Evolutionary conservation across 2,888 invertebrate species (phyloP), one percentile per base, ranked within the genome.

Genomic region (Amphipoea oculea): DNA sequence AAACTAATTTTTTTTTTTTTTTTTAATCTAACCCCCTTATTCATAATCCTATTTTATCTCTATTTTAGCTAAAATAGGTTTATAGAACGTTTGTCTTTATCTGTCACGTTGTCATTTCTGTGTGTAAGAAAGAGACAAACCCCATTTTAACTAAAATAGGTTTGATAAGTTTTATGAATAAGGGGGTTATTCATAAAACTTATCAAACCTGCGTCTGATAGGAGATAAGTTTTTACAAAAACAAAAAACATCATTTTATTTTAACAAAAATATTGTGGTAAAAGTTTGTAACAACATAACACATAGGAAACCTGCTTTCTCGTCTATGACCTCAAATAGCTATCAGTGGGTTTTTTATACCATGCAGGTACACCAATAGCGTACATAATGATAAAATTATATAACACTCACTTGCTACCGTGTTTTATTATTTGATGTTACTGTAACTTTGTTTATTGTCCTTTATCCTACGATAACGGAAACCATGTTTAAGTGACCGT

Each of bases 261-360:
- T 66, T 60, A 40, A 57, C 69, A 76, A 70, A 79, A 73, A 73
- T 72, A 40, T 51, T 76, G 54, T 69, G 48, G 11, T 74, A 71
- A 29, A 29, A 54, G 23, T 81, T 67, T 66, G 65, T 70, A 77
- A 14, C 29, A 65, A 69, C 60, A 72, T 65, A 75, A 71, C 62
- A 40, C 71, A 78, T 62, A 69, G 65, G 54, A 85, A 86, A 87
- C 86, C 83, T 79, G 83, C 79, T 83, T 86, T 78, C 68, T 78
- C 9, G 69, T 89, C 79, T 87, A 76, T 82, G 89, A 89, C 82
- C 87, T 85, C 81, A 77, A 85, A 83, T 77, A 42, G 65, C 62
- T 88, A 78, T 78, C 83, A 76, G 68, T 81, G 42, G 63, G 29
- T 78, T 81, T 84, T 75, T 77, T 67, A 20, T 54, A 57, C 23